Evolutionary conservation across 2,113 vertebrate species (phyloP).

Genomic region (Amphiprion ocellaris): DNA sequence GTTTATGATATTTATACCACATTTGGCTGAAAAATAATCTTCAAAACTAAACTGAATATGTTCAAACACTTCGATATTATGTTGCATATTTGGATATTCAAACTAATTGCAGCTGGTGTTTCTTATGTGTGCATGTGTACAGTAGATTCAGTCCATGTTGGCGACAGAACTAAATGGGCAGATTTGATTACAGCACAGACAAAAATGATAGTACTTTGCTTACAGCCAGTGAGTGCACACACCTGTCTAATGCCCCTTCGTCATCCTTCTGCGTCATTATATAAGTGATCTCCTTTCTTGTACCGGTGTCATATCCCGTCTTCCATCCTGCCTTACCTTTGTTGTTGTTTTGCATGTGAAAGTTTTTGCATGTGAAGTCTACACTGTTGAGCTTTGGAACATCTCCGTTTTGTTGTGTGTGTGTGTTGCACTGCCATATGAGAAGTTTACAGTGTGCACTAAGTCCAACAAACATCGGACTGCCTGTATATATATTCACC

Average conservation of each 20-base stretch:
- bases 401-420: slow-evolving; percentile 3
- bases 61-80: neutral
- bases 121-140: too few relatives aligned
- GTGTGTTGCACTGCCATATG: slow-evolving; percentile 19
- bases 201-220: neutral
- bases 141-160: too few relatives aligned
- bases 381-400: slow-evolving; percentile 3
- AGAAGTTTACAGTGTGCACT: slow-evolving; percentile 9
- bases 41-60: too few relatives aligned
- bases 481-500: slow-evolving; percentile 1
- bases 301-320: neutral
- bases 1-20: too few relatives aligned
- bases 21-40: too few relatives aligned
- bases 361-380: slow-evolving; percentile 14
- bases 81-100: slow-evolving; percentile 23
- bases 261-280: neutral
- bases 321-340: slow-evolving; percentile 33
- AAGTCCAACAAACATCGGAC: neutral
- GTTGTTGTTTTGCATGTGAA: slow-evolving; percentile 1
- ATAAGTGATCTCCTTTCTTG: neutral
- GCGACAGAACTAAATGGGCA: too few relatives aligned
- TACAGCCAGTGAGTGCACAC: neutral
- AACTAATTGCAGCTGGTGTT: neutral
- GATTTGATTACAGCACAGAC: neutral
- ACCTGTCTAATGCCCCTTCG: neutral